Conservation (phyloP, 2,888 invertebrate species). For the Sisyra nigra region DNA sequence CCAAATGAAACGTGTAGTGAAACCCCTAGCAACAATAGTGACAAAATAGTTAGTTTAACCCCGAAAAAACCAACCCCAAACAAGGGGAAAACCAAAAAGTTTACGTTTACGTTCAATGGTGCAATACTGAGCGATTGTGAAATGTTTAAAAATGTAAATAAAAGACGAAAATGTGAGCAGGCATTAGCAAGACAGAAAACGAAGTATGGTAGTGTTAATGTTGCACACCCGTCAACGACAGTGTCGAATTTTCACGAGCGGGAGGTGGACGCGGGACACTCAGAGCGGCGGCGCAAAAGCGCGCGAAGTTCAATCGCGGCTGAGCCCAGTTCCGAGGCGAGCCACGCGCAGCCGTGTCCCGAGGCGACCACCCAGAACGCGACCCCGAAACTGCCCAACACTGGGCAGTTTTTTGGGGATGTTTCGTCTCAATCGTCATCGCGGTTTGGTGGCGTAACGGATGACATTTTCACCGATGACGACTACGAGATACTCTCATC, state of each 20-base stretch:
- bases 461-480: constrained; percentile 22
- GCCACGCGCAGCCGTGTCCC: constrained; percentile 12
- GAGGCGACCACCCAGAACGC: background rate
- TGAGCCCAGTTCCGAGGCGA: constrained; percentile 23
- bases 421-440: constrained; percentile 28
- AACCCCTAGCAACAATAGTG: background rate
- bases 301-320: constrained; percentile 26
- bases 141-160: constrained; percentile 5
- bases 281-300: background rate
- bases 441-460: constrained; percentile 26
- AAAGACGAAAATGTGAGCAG: constrained; percentile 4
- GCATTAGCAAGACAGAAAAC: constrained; percentile 1
- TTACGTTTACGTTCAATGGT: constrained; percentile 4
- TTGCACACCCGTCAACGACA: background rate
- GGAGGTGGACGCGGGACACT: constrained; percentile 7
- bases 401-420: constrained; percentile 12
- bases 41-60: background rate
- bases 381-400: background rate
- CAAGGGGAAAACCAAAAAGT: background rate
- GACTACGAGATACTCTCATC: background rate
- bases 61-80: too few relatives aligned
- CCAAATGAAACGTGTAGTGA: background rate
- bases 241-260: constrained; percentile 7
- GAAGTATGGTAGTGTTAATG: background rate
- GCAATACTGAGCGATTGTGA: constrained; percentile 4